Evolutionary conservation across 2,888 invertebrate genomes (phyloP).

Genomic region (Zelleria hepariella): DNA sequence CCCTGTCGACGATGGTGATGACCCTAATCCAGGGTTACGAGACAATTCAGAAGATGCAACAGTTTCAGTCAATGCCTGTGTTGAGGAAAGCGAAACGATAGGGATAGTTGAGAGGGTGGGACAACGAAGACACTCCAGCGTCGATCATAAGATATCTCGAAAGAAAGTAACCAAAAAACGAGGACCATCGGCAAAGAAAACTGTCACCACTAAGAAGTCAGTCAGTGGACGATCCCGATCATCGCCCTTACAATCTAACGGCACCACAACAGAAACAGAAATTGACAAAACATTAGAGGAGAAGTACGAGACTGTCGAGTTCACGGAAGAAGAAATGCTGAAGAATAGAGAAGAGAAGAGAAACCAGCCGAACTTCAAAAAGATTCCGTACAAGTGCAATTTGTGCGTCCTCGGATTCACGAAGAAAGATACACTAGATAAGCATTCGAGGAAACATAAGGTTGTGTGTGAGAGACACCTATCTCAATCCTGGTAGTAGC

Average conservation of each 20-base stretch:
- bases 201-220: too few relatives aligned
- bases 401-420: constrained; percentile 42
- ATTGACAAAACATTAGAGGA: constrained; percentile 12
- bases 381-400: constrained; percentile 45
- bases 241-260: not conserved
- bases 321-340: constrained; percentile 36
- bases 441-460: constrained; percentile 35
- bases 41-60: too few relatives aligned
- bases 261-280: constrained; percentile 14
- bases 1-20: not conserved
- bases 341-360: constrained; percentile 35
- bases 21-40: not conserved
- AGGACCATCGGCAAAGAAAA: not conserved
- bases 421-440: constrained; percentile 26
- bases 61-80: too few relatives aligned
- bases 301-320: constrained; percentile 28
- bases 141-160: too few relatives aligned
- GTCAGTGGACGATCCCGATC: too few relatives aligned
- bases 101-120: too few relatives aligned
- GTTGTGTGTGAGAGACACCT: constrained; percentile 22
- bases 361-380: constrained; percentile 43
- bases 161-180: not conserved
- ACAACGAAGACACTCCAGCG: too few relatives aligned
- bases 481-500: too few relatives aligned
- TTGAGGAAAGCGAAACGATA: too few relatives aligned